phyloP scores from a whole-genome alignment of 2,888 invertebrate genomes.

The Phaedon cochleariae region DNA sequence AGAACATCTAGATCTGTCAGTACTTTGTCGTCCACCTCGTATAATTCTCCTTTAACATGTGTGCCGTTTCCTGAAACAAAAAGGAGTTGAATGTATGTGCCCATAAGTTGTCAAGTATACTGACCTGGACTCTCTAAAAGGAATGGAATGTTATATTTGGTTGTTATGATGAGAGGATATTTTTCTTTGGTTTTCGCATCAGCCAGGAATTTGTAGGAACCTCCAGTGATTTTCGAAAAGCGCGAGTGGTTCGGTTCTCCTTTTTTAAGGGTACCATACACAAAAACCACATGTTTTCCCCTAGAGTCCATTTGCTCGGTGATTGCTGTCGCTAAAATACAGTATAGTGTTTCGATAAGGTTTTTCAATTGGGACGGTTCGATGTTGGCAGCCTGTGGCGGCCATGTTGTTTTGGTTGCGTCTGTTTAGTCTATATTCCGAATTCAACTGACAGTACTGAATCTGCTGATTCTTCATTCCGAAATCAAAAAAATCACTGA shows the following conservation, averaged over 20 bases:
- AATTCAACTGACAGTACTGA: too few species aligned
- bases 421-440: too few species aligned
- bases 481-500: too few species aligned
- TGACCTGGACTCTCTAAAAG: conserved; percentile 75
- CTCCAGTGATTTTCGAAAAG: conserved; percentile 71
- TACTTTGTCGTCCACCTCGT: conserved; percentile 81
- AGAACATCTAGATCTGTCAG: conserved; percentile 77
- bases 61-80: conserved; percentile 57
- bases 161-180: conserved; percentile 88
- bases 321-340: background rate
- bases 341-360: too few species aligned
- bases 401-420: too few species aligned
- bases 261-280: conserved; percentile 90
- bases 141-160: conserved; percentile 91
- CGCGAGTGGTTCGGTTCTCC: conserved; percentile 87
- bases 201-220: conserved; percentile 72
- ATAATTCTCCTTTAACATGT: conserved; percentile 81
- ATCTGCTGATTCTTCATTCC: too few species aligned
- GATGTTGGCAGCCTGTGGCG: too few species aligned
- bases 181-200: conserved; percentile 72
- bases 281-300: conserved; percentile 76
- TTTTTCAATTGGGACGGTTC: too few species aligned
- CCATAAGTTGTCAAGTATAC: conserved; percentile 53
- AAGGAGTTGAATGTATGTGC: background rate
- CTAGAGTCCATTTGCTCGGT: conserved; percentile 14